Conservation (phyloP, 1,140 invertebrate genomes). For the Scylla paramamosain region DNA sequence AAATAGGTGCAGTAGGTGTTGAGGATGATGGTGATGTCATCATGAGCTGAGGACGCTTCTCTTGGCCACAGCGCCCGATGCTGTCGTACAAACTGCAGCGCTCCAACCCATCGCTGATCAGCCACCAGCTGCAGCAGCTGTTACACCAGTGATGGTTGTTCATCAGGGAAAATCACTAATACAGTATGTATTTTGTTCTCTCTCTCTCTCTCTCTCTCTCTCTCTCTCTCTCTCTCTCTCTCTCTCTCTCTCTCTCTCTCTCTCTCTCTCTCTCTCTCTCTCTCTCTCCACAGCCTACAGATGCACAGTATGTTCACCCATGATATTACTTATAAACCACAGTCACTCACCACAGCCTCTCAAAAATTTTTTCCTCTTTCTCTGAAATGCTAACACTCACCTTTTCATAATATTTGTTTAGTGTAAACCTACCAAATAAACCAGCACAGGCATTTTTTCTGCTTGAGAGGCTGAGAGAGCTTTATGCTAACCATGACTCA, state of each 20-base stretch:
- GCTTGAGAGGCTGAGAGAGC: not conserved
- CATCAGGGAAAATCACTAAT: not conserved
- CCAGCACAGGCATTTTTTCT: not conserved
- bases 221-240: no score
- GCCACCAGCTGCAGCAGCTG: slow-evolving; percentile 84
- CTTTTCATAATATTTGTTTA: no score
- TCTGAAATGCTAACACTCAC: no score
- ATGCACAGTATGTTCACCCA: no score
- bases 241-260: no score
- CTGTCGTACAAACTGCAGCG: slow-evolving; percentile 84
- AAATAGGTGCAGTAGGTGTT: slow-evolving; percentile 87
- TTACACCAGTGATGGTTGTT: not conserved
- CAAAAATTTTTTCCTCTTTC: no score
- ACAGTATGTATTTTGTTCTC: no score
- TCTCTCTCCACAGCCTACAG: no score
- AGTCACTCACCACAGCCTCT: no score
- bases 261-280: not conserved
- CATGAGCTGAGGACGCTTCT: slow-evolving; percentile 82
- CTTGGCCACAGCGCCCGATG: slow-evolving; percentile 84
- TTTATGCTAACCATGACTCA: slow-evolving; percentile 79
- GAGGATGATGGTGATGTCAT: slow-evolving; percentile 86
- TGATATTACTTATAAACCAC: no score
- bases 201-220: no score
- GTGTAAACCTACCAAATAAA: no score
- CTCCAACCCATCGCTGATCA: slow-evolving; percentile 85